Evolutionary conservation across 2,113 vertebrate species (phyloP).

Genomic region (Campylomormyrus numenius): DNA sequence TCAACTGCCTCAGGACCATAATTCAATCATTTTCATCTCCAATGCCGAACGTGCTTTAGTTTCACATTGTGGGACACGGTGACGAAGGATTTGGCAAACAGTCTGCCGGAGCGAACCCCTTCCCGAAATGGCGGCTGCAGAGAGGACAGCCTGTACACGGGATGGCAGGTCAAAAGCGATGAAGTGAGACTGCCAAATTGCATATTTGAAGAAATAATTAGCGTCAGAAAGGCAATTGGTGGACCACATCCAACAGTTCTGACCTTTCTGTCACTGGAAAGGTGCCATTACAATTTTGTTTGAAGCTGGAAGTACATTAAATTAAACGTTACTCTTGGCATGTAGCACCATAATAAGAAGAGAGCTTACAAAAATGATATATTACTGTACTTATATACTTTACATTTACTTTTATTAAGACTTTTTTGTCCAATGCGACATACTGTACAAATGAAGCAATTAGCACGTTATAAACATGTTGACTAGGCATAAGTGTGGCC

Average conservation of each 20-base stretch:
- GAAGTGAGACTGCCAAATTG: neutral
- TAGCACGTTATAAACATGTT: neutral
- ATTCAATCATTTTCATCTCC: neutral
- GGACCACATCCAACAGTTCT: neutral
- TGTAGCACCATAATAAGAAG: neutral
- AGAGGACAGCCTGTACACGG: neutral
- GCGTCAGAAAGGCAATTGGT: neutral
- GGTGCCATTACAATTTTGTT: neutral
- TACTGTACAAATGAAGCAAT: neutral
- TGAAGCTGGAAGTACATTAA: neutral
- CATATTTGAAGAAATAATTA: neutral
- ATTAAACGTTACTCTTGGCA: neutral
- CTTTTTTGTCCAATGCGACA: neutral
- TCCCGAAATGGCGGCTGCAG: neutral
- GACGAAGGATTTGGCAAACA: neutral
- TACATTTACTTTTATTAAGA: neutral
- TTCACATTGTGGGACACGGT: neutral
- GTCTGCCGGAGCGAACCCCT: neutral
- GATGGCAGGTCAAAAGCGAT: neutral
- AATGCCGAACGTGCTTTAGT: neutral
- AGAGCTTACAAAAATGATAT: neutral
- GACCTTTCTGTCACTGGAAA: neutral
- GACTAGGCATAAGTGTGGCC: neutral
- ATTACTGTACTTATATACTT: neutral
- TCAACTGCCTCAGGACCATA: neutral